Conservation (phyloP, 2,888 invertebrate genomes). For the Acholoe squamosa region DNA sequence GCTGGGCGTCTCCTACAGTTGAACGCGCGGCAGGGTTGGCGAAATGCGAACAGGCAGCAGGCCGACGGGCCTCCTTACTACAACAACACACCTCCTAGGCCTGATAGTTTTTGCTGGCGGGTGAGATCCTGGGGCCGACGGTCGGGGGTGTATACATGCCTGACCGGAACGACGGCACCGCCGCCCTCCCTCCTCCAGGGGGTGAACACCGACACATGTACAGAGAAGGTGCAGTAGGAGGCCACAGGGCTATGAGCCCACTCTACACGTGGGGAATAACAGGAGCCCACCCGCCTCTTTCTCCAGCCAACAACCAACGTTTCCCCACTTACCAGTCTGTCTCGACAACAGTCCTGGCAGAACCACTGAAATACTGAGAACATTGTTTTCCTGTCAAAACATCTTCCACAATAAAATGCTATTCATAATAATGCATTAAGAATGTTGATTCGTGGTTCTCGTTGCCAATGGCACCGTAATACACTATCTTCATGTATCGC, state of each 20-base stretch:
- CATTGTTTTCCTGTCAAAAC: too few relatives aligned
- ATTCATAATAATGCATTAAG: too few relatives aligned
- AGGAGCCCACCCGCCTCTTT: not conserved
- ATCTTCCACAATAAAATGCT: too few relatives aligned
- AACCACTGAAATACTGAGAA: not conserved
- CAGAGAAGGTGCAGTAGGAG: not conserved
- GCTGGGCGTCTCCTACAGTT: conserved; percentile 18
- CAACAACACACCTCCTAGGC: conserved; percentile 23
- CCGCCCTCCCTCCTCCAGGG: not conserved
- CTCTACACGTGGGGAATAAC: not conserved
- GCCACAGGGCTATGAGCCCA: not conserved
- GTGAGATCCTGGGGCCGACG: not conserved
- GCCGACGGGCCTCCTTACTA: conserved; percentile 41
- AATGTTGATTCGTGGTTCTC: too few relatives aligned
- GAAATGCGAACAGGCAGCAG: conserved; percentile 42
- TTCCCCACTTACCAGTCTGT: not conserved
- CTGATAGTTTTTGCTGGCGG: conserved; percentile 43
- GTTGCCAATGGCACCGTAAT: too few relatives aligned
- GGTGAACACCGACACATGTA: conserved; percentile 27
- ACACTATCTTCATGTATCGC: too few relatives aligned
- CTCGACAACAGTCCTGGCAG: not conserved
- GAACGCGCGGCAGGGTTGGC: not conserved
- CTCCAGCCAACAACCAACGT: not conserved
- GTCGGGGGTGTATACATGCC: not conserved
- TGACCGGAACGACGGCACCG: not conserved